Evolutionary conservation across 2,113 vertebrate genomes (phyloP), one percentile per base, ranked within the genome.

Genomic region (Ellobius talpinus): DNA sequence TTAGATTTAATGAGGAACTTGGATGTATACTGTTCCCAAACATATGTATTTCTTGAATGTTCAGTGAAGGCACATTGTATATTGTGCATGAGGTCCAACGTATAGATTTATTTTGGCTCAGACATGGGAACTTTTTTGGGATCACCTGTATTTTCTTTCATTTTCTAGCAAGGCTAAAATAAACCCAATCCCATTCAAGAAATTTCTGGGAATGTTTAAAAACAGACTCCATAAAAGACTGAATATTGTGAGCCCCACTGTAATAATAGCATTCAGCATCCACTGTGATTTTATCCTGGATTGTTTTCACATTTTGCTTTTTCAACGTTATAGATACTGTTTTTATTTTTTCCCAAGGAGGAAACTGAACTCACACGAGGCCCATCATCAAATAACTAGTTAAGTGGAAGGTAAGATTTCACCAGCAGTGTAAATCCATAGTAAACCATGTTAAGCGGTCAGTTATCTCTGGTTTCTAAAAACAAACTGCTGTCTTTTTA

Each of bases 331-430:
- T 42, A 52, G 7, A 50, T 3, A 33, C 70, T 91, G 29, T 66
- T 87, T 96, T 33, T 50, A 82, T 26, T 16, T 73, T 68, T 82
- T 82, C 72, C 29, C 24, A 91, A 77, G 65, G 52, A 91, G 63
- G 92, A 94, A 97, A 89, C 23, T 63, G 7, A 92, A 16, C 29
- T 36, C 77, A 96, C 84, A 91, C 31, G 31, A 96, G 68, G 45
- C 7, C 23, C 24, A 24, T 33, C 29, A 68, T 84, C 23, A 31
- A 90, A 88, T 76, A 61, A 65, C 45, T 26, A 77, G 45, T 55
- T 63, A 77, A 39, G 33, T 31, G 21, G 72, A 47, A 52, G 6
- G 11, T 84, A 92, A 36, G 47, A 58, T 47, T 68, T 84, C 95
- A 66, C 8, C 68, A 65, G 12, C 23, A 79, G 31, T 50, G 12